Evolutionary conservation across 2,113 vertebrate species (phyloP).

Genomic region (Pyxicephalus adspersus): DNA sequence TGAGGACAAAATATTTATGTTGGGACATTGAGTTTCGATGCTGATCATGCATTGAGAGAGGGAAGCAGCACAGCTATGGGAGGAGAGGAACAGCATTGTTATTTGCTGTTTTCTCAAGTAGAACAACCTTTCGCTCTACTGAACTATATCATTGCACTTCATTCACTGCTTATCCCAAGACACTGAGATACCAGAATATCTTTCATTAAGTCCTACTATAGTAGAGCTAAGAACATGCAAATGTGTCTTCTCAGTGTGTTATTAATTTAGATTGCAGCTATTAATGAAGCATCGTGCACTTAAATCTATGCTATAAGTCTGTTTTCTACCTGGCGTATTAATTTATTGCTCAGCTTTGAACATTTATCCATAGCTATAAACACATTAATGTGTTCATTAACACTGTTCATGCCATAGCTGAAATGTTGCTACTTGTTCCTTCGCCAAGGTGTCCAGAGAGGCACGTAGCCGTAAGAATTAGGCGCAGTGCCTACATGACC

Average conservation of each 20-base stretch:
- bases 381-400: neutral
- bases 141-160: slow-evolving; percentile 9
- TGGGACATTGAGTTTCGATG: neutral
- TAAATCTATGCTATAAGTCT: too few species aligned
- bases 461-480: too few species aligned
- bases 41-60: neutral
- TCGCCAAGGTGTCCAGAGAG: slow-evolving; percentile 23
- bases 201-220: neutral
- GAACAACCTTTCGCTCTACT: slow-evolving; percentile 30
- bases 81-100: neutral
- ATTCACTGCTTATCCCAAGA: neutral
- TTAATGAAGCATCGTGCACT: neutral
- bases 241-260: neutral
- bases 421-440: neutral
- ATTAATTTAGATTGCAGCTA: neutral
- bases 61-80: neutral
- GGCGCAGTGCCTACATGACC: too few species aligned
- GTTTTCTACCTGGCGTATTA: neutral
- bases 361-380: neutral
- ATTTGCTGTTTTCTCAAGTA: slow-evolving; percentile 25
- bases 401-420: neutral
- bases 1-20: neutral
- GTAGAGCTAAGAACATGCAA: neutral
- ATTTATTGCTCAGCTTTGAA: neutral
- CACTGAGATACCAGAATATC: neutral